phyloP scores from a whole-genome alignment of 2,113 vertebrate species.

The Pheucticus melanocephalus region DNA sequence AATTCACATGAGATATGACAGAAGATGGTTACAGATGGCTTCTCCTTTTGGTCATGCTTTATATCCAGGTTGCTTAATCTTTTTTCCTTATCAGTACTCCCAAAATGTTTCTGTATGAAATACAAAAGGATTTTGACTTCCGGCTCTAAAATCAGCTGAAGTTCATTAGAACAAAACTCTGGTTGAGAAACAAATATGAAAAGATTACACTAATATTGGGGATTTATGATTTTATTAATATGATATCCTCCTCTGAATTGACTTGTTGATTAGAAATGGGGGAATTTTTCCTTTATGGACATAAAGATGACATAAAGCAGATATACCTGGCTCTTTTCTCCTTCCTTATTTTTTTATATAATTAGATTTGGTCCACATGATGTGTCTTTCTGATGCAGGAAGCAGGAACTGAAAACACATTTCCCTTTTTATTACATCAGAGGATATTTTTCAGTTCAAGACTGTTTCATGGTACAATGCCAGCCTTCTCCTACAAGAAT shows the following conservation, averaged over 20 bases:
- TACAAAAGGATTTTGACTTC: neutral
- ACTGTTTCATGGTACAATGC: neutral
- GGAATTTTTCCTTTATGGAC: neutral
- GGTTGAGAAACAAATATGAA: neutral
- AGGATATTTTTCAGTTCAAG: neutral
- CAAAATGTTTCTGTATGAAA: neutral
- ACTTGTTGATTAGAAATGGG: neutral
- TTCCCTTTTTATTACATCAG: neutral
- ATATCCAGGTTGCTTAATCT: neutral
- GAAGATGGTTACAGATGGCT: neutral
- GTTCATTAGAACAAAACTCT: neutral
- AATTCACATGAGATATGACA: neutral
- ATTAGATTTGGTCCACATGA: constrained; percentile 13
- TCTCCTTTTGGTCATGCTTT: neutral
- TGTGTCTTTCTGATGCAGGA: neutral
- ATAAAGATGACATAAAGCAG: neutral
- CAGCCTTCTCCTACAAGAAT: neutral
- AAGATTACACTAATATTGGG: neutral
- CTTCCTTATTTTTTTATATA: neutral
- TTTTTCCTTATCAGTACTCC: neutral
- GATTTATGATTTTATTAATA: neutral
- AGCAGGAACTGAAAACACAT: constrained; percentile 3
- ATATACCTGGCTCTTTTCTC: neutral
- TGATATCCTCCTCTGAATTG: neutral
- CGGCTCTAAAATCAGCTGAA: neutral